Conservation (phyloP, 1,140 invertebrate genomes). For the Aphaenogaster floridana region DNA sequence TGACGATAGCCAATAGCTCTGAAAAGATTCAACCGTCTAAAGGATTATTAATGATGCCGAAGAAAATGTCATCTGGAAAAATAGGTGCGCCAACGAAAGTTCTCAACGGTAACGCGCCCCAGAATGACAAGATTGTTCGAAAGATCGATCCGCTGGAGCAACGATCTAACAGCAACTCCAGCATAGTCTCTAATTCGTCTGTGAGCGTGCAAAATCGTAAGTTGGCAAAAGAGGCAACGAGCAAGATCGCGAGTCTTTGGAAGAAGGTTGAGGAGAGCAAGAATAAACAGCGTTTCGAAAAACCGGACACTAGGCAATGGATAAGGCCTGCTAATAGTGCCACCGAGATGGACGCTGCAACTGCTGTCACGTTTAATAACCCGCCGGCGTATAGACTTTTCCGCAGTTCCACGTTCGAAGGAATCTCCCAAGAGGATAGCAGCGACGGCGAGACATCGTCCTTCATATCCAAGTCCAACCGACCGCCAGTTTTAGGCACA, state of each 20-base stretch:
- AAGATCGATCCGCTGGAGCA: slow-evolving; percentile 80
- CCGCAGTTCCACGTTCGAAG: slow-evolving; percentile 91
- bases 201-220: slow-evolving; percentile 84
- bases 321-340: slow-evolving; percentile 84
- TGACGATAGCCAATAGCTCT: slow-evolving; percentile 79
- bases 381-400: slow-evolving; percentile 87
- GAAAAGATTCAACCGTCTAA: slow-evolving; percentile 81
- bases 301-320: slow-evolving; percentile 90
- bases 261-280: slow-evolving; percentile 94
- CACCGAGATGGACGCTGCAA: slow-evolving; percentile 76
- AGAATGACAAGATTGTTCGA: slow-evolving; percentile 70
- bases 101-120: slow-evolving; percentile 35
- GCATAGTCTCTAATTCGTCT: slow-evolving; percentile 88
- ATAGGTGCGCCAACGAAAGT: slow-evolving; percentile 54
- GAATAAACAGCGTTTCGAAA: slow-evolving; percentile 87
- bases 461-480: slow-evolving; percentile 65
- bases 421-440: slow-evolving; percentile 85
- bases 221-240: slow-evolving; percentile 91
- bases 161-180: slow-evolving; percentile 88
- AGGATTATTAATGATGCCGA: slow-evolving; percentile 85
- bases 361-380: slow-evolving; percentile 26
- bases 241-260: slow-evolving; percentile 96
- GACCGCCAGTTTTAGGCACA: slow-evolving; percentile 36
- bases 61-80: slow-evolving; percentile 73
- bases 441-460: not conserved